Conservation (phyloP, 2,888 invertebrate species). For the Tyria jacobaeae region DNA sequence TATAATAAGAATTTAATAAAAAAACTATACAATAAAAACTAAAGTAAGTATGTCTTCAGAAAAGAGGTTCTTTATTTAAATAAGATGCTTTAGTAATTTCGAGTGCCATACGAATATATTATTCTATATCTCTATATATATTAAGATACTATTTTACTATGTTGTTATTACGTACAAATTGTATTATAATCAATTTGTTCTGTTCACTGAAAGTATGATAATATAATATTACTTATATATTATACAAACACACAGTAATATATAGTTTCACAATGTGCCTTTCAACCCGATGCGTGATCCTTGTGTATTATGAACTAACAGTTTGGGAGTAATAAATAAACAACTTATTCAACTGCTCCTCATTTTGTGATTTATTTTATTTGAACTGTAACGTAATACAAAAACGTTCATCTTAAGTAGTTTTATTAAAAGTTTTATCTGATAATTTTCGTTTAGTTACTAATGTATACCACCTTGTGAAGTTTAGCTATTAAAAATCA, state of each 20-base stretch:
- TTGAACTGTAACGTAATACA: conserved; percentile 5
- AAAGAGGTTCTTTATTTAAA: conserved; percentile 15
- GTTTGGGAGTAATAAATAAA: no score
- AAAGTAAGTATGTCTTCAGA: not conserved
- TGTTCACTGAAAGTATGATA: conserved; percentile 38
- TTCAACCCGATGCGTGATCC: not conserved
- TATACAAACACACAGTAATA: conserved; percentile 1
- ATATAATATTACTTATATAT: conserved; percentile 31
- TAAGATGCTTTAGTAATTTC: conserved; percentile 41
- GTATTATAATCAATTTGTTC: conserved; percentile 41
- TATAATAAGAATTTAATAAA: not conserved
- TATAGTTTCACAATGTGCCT: conserved; percentile 5
- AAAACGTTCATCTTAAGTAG: no score
- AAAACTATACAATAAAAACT: conserved; percentile 1
- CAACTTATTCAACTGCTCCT: not conserved
- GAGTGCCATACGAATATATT: conserved; percentile 52
- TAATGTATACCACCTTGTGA: no score
- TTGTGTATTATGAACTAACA: not conserved
- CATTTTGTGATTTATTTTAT: not conserved
- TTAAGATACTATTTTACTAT: conserved; percentile 36
- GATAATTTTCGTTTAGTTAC: no score
- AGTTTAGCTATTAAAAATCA: no score
- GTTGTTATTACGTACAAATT: conserved; percentile 44
- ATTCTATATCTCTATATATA: conserved; percentile 37
- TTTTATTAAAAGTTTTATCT: no score